Evolutionary conservation across 2,888 invertebrate species (phyloP), one percentile per base, ranked within the genome.

Genomic region (Leucania comma): DNA sequence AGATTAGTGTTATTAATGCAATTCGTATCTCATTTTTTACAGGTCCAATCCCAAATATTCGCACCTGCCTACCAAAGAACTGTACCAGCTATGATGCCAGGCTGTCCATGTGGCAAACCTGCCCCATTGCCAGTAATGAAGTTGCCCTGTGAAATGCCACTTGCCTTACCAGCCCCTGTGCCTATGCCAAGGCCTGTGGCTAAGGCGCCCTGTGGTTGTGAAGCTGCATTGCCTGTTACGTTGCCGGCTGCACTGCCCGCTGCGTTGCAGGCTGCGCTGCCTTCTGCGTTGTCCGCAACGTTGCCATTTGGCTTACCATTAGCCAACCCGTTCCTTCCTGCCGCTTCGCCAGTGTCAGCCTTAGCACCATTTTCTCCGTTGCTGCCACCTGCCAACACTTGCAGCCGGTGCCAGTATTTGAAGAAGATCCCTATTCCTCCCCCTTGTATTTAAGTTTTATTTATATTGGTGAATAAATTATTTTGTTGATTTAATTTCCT

Each of bases 341-440:
- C 84, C 0, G 90, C 93, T 0, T 93, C 93, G 0, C 93, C 94
- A 0, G 84, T 92, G 0, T 93, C 93, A 0, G 89, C 90, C 0
- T 51, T 89, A 46, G 87, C 89, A 1, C 88, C 89, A 0, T 84
- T 76, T 38, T 80, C 72, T 1, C 80, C 90, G 0, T 35, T 82
- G 0, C 54, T 91, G 24, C 91, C 93, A 0, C 89, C 91, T 2
- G 87, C 88, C 0, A 82, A 82, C 1, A 85, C 88, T 1, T 84
- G 87, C 14, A 88, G 89, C 32, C 86, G 83, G 12, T 90, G 91
- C 51, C 88, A 90, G 48, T 91, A 89, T 82, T 84, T 93, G 22
- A 93, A 89, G 72, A 93, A 92, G 68, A 92, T 93, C 10, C 92
- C 93, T 1, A 91, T 94, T 3, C 92, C 93, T 0, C 94, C 94